Evolutionary conservation across 2,113 vertebrate species (phyloP), one percentile per base, ranked within the genome.

Genomic region (Ictalurus punctatus): DNA sequence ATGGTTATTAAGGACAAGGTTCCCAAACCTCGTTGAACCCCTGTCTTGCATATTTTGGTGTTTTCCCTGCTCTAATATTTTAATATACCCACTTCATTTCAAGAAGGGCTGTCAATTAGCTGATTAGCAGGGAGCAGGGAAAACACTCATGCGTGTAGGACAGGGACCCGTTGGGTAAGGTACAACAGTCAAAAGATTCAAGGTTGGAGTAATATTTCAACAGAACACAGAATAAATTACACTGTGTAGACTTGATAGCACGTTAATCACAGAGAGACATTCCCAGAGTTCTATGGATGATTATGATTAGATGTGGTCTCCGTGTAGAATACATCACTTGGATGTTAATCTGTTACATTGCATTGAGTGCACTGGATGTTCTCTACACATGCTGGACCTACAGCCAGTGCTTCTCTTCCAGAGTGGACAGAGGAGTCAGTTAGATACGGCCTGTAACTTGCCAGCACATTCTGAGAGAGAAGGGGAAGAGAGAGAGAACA

Each of bases 401-500:
- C 21, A 25, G 58, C 34, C 34, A 40, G 21, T 27, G 30, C 14
- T 78, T 71, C 37, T n/a, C n/a, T 27, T 80, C 17, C 92, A 17
- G 91, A 92, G 87, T 91, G 91, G 23, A 92, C 92, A 76, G 89
- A 88, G 81, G 91, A 91, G 85, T 91, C 88, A 2, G 92, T 92
- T 73, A 91, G 85, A 83, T 93, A 92, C 59, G 67, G 87, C 79
- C 76, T 93, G 90, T 92, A 92, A 82, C 91, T 91, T n/a, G 89
- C 85, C 89, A 92, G 90, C 21, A 91, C 82, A 79, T 90, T 92
- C 92, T 91, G 87, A n/a, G 65, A 88, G 65, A 76, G 58, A 44
- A 67, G 85, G 34, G 81, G 9, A 3, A 48, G 89, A 87, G 25
- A 56, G 56, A 80, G 23, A 79, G 25, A 86, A 79, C 27, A 40